Conservation (phyloP, 2,113 vertebrate species). For the Vulpes ferrilata region DNA sequence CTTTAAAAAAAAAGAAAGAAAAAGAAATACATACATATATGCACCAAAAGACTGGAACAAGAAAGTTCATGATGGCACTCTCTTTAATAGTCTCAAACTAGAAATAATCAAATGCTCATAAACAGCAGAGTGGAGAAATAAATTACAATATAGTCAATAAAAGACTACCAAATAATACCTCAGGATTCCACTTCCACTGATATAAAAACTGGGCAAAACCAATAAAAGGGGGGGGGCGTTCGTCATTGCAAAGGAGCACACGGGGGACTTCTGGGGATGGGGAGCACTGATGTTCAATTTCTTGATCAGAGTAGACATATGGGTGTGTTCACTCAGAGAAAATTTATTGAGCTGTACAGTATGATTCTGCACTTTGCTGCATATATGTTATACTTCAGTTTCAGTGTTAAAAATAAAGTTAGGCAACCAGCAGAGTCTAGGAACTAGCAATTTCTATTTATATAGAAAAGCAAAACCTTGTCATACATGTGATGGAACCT, state of each 20-base stretch:
- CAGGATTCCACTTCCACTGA: background rate
- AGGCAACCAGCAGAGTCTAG: background rate
- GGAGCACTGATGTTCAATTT: background rate
- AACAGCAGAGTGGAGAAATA: background rate
- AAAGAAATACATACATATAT: too few relatives aligned
- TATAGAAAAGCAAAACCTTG: background rate
- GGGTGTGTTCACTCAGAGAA: background rate
- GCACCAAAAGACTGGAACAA: background rate
- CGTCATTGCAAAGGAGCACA: background rate
- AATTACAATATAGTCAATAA: background rate
- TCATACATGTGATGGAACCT: fast-evolving
- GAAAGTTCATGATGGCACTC: background rate
- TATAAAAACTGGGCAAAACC: background rate
- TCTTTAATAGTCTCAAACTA: background rate
- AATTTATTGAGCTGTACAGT: background rate
- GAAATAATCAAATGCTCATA: background rate
- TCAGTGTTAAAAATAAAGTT: conserved; percentile 21
- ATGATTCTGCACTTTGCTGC: background rate
- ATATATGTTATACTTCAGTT: background rate
- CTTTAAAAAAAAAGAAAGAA: too few relatives aligned
- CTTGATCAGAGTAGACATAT: background rate
- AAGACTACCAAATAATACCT: background rate
- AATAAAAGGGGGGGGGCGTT: background rate
- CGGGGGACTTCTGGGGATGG: background rate
- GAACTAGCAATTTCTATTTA: background rate